Evolutionary conservation across 2,888 invertebrate species (phyloP), one percentile per base, ranked within the genome.

Genomic region (Drosophila melanosoma): DNA sequence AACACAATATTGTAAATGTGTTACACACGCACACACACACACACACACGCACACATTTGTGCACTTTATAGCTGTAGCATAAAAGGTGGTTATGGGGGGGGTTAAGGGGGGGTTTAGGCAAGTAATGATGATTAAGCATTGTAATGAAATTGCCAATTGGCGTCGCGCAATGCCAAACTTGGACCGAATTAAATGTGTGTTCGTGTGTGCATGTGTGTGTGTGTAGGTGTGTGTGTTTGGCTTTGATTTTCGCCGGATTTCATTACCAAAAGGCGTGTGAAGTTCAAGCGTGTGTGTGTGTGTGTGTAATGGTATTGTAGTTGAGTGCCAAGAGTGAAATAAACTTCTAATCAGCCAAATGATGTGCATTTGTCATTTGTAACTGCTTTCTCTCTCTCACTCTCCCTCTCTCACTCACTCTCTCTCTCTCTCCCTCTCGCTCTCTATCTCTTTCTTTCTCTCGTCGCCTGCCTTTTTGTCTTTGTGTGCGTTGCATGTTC

Each of bases 91-190:
- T 8, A 45, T 1, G 7, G 15, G 23, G 1, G n/a, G 58, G 48
- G 42, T 35, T 32, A 2, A 23, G 23, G 23, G 23, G 38, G 53
- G 61, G 64, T 61, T 59, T 15, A 23, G 60, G 54, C 82, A 74
- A 70, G 78, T 85, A 86, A 89, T 90, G 89, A 89, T 91, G 91
- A 91, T 89, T 91, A 87, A 90, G 79, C 87, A 87, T 82, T 82
- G 90, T 84, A 91, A 89, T 89, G 89, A 91, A 91, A 89, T 90
- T 87, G 84, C 84, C 90, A 89, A 89, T 89, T 89, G 89, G 83
- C 69, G 72, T 73, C 78, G 73, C 81, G 69, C 71, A 71, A 63
- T 69, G 69, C 74, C 79, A 71, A 81, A 83, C 61, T 53, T 68
- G 68, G 32, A 49, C 54, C 23, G 51, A 62, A 53, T 70, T 49